Evolutionary conservation across 1,140 invertebrate genomes (phyloP), one percentile per base, ranked within the genome.

Genomic region (Heliconius hermathena): DNA sequence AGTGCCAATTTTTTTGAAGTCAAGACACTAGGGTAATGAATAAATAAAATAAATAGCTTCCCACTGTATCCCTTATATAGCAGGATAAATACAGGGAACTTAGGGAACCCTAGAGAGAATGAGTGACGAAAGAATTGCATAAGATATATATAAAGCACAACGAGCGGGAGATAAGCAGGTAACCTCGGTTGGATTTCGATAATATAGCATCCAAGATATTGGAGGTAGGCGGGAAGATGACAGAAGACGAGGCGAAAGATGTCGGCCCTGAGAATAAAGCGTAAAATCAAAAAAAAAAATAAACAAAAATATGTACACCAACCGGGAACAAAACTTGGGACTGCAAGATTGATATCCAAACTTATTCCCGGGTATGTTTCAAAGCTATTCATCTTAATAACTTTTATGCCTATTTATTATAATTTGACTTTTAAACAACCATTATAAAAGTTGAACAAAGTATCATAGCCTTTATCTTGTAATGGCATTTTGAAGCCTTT

Each of bases 401-500:
- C 54, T 57, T 57, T 57, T 22, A 57, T 57, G 54, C 20, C n/a
- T 57, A 57, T 57, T 57, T 57, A 8, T 57, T 57, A 57, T 57
- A 57, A 54, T 54, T 54, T 54, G 52, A 20, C 52, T 54, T 54
- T 54, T 20, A 57, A 57, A 57, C 54, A 57, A 20, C 54, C 54
- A 57, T 57, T 57, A 57, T 22, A 11, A 8, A 20, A 57, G 8
- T 57, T 22, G 20, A 57, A 11, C 20, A 9, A 22, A 57, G 54
- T 57, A 57, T 57, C 54, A 20, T 52, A 18, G 8, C 22, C 20
- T 57, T 57, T 57, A 57, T 57, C n/a, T 57, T 9, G n/a, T 57
- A 57, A 57, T 57, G 54, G 54, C 9, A 73, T 49, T 73, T 57
- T 26, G 29, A 71, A 74, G 83, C n/a, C 8, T 22, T 57, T 57